A percentile compares a stretch with the other conserved stretches of the same genome.
These are phyloP conservation scores for Sinodicranocentrus sp. DNA, from an alignment of 2,888 invertebrate species.

Conservation along the genomic window DNA sequence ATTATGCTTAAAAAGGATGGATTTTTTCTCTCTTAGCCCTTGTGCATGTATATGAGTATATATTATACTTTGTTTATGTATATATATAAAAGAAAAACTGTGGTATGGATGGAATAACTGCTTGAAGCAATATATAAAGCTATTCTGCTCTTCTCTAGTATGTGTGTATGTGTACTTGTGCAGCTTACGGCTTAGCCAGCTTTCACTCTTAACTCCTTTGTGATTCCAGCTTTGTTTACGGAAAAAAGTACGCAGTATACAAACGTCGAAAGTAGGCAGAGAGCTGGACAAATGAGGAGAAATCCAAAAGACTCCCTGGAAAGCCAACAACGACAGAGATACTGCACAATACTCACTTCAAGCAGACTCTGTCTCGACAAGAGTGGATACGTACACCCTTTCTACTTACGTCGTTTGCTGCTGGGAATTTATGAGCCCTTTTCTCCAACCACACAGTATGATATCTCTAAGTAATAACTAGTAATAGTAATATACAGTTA, in stretches of 20 bases:
- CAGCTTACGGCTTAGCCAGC: slow-evolving; percentile 2
- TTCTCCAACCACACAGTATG: slow-evolving; percentile 35
- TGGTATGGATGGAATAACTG: slow-evolving; percentile 20
- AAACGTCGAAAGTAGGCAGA: background rate
- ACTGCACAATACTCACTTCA: background rate
- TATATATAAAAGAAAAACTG: too few relatives aligned
- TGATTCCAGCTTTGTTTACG: slow-evolving; percentile 44
- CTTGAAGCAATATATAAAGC: background rate
- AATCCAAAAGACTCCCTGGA: slow-evolving; percentile 45
- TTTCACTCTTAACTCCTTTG: slow-evolving; percentile 1
- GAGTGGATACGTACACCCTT: slow-evolving; percentile 19
- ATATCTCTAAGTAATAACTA: slow-evolving; percentile 43
- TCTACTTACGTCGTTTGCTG: slow-evolving; percentile 35
- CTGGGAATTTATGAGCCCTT: slow-evolving; percentile 43
- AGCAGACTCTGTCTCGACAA: background rate
- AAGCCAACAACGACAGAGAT: background rate
- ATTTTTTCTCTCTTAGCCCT: slow-evolving; percentile 6
- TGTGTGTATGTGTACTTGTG: background rate
- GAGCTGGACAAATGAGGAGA: slow-evolving; percentile 17
- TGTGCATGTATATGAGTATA: slow-evolving; percentile 8
- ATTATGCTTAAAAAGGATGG: slow-evolving; percentile 22
- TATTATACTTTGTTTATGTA: too few relatives aligned
- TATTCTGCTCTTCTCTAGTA: background rate
- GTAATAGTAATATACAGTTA: background rate
- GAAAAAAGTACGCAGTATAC: slow-evolving; percentile 51